Percentiles rank a stretch among this genome's conserved stretches.
phyloP scores from a whole-genome alignment of 2,888 invertebrate genomes.

The Tachystola acroxantha region DNA sequence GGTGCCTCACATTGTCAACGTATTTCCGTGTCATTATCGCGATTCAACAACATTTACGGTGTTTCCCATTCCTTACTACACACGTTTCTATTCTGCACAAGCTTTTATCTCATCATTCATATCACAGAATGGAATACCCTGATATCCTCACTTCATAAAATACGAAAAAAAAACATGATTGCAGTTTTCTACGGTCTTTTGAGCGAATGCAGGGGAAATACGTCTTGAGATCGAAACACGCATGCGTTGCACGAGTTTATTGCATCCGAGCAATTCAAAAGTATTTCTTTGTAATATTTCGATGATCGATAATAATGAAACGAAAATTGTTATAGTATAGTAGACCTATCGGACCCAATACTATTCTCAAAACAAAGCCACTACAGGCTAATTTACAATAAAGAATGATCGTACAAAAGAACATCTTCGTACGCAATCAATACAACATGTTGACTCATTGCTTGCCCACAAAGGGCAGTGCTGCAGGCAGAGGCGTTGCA shows the following conservation, averaged over 20 bases:
- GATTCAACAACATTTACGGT: conserved; percentile 34
- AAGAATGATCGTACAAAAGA: conserved; percentile 39
- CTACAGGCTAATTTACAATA: conserved; percentile 34
- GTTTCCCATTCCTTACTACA: conserved; percentile 21
- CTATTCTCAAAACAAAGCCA: conserved; percentile 19
- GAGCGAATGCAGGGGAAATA: too few species aligned
- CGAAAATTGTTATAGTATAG: too few species aligned
- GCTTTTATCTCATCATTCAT: conserved; percentile 8
- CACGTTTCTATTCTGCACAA: conserved; percentile 6
- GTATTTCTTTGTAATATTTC: too few species aligned
- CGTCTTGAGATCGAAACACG: too few species aligned
- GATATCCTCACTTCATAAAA: too few species aligned
- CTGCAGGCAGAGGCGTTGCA: conserved; percentile 14
- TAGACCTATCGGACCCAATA: too few species aligned
- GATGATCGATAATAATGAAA: too few species aligned
- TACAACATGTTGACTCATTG: conserved; percentile 33
- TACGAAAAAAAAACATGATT: too few species aligned
- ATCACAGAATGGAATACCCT: too few species aligned
- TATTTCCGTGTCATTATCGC: conserved; percentile 59
- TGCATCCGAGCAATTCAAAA: too few species aligned
- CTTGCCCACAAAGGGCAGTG: conserved; percentile 20
- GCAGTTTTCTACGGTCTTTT: too few species aligned
- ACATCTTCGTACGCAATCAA: conserved; percentile 27
- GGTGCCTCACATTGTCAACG: conserved; percentile 52
- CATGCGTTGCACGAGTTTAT: too few species aligned